Base-by-base conservation (phyloP, 2,113 vertebrate genomes). In the Piprites chloris region DNA sequence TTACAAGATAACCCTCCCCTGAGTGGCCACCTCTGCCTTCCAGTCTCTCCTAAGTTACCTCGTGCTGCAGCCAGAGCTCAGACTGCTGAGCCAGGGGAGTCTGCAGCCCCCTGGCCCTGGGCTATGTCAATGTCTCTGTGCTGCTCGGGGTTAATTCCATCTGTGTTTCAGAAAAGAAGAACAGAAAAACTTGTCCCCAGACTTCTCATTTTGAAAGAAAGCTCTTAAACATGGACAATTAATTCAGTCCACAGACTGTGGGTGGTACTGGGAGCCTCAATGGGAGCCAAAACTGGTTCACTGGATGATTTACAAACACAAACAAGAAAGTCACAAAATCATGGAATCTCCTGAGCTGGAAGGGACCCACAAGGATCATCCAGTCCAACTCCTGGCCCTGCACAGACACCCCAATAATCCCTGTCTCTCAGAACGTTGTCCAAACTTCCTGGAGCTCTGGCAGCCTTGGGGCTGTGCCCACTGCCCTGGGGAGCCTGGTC, bases 211-310 rank as follows among this genome's bases (percentile, higher is more conserved):
- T 46, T n/a, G 33, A 24, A 28, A 67, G 22, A 24, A 35, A 16
- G 56, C 15, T 76, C 71, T 69, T n/a, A 49, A 53, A 49, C 4
- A 21, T 26, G 35, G 93, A 39, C 33, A 55, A 9, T 44, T 52
- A 35, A 58, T 35, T 58, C 56, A 58, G 22, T 35, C 56, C 56
- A 58, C n/a, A 63, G 39, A 37, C 44, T 12, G 71, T 71, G 0
- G 0, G 39, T 19, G 69, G 24, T 9, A 8, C 32, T 23, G 41
- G 35, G 20, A 42, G 23, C 23, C 39, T 27, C 0, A 1, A 12
- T 1, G 2, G 21, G 21, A 35, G 32, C 11, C 46, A 44, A 49
- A 59, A 53, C 9, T 53, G 6, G 24, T 61, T 35, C 65, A 50
- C 7, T 6, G 42, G 12, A 21, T 66, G 58, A 65, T n/a, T 30